A percentile compares a stretch with the other conserved stretches of the same genome.
Evolutionary conservation across 2,113 vertebrate genomes (phyloP).

Genomic region (Zosterops borbonicus): DNA sequence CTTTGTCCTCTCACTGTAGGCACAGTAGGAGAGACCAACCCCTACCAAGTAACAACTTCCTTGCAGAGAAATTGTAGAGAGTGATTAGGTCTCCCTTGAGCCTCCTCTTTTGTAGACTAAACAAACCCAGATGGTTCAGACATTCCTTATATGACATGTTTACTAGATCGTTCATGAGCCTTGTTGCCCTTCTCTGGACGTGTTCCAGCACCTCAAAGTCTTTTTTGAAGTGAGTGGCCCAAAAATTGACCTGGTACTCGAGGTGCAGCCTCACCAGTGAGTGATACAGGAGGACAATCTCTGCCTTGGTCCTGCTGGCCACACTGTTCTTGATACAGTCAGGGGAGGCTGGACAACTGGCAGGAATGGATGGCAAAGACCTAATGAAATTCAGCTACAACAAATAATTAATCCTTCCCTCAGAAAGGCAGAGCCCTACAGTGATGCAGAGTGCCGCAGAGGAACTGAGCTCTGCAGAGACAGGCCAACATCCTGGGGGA

Average conservation of each 20-base stretch:
- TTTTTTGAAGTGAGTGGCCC: neutral
- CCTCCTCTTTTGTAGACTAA: neutral
- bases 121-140: neutral
- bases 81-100: neutral
- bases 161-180: neutral
- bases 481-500: rapidly evolving
- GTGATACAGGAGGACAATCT: rapidly evolving
- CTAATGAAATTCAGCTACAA: neutral
- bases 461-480: neutral
- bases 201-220: neutral
- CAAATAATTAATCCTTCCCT: neutral
- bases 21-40: neutral
- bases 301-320: neutral
- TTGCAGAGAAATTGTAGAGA: neutral
- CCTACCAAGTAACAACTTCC: neutral
- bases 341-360: neutral
- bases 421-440: neutral
- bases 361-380: neutral
- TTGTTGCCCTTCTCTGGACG: neutral
- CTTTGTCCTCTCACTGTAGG: neutral
- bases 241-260: neutral
- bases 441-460: neutral
- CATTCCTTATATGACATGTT: neutral
- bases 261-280: neutral
- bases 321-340: neutral